Conservation (phyloP, 92 coral and sea anemone genomes). For the Heteractis magnifica region DNA sequence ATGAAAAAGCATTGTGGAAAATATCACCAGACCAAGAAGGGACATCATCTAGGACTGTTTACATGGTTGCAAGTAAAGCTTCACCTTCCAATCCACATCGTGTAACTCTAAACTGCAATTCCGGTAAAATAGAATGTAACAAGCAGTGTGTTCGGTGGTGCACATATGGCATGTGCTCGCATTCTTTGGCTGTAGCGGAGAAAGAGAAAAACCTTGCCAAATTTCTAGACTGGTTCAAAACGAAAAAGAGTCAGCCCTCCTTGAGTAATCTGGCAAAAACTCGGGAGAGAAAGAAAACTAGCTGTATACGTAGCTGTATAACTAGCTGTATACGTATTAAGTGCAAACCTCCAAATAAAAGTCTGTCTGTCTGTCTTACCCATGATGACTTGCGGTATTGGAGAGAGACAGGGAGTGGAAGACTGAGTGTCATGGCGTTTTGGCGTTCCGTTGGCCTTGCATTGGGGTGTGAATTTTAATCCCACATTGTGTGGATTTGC, state of each 20-base stretch:
- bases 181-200: conserved; percentile 47
- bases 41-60: not conserved
- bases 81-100: conserved; percentile 33
- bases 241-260: conserved; percentile 19
- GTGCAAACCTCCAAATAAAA: no score
- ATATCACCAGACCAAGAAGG: conserved; percentile 18
- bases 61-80: conserved; percentile 38
- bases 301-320: no score
- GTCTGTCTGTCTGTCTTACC: no score
- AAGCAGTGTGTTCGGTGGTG: conserved; percentile 52
- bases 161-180: conserved; percentile 37
- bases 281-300: conserved; percentile 13
- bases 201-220: conserved; percentile 15
- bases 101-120: conserved; percentile 14
- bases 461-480: no score
- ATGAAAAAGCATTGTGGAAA: conserved; percentile 25
- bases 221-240: conserved; percentile 37
- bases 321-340: no score
- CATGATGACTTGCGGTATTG: no score
- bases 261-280: conserved; percentile 38
- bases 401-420: no score
- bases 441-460: no score
- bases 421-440: no score
- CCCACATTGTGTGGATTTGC: no score
- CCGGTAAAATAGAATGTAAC: conserved; percentile 45